phyloP scores from a whole-genome alignment of 2,797 vertebrate genomes.

The Nannoperca australis region DNA sequence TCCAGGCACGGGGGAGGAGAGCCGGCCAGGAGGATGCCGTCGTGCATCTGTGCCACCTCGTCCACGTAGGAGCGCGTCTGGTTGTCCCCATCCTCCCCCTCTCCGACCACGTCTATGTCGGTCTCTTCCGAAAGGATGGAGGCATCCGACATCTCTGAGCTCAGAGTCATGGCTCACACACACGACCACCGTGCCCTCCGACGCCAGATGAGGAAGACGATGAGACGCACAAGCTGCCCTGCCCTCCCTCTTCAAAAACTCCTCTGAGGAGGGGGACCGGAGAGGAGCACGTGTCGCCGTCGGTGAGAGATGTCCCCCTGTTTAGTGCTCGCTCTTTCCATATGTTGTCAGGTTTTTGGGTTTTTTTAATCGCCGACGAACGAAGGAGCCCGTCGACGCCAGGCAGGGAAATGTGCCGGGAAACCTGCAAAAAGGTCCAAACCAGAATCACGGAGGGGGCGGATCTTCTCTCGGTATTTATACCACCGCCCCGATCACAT shows the following conservation, averaged over 20 bases:
- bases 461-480: conserved; percentile 86
- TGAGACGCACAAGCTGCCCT: conserved; percentile 64
- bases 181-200: conserved; percentile 63
- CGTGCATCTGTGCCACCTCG: conserved; percentile 88
- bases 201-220: conserved; percentile 68
- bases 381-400: conserved; percentile 57
- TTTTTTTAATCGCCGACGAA: conserved; percentile 26
- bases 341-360: conserved; percentile 63
- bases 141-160: conserved; percentile 96
- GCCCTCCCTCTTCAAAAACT: conserved; percentile 78
- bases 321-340: conserved; percentile 74
- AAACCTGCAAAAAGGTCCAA: conserved; percentile 80
- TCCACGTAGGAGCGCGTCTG: conserved; percentile 86
- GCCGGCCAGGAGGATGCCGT: conserved; percentile 85
- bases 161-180: conserved; percentile 93
- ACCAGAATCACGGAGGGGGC: conserved; percentile 89
- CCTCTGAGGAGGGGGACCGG: conserved; percentile 70
- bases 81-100: conserved; percentile 90
- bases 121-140: conserved; percentile 94
- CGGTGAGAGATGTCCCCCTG: conserved; percentile 64
- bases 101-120: conserved; percentile 96
- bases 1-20: conserved; percentile 83
- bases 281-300: conserved; percentile 69
- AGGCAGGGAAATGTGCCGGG: conserved; percentile 46
- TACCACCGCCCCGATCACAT: conserved; percentile 88